Evolutionary conservation across 2,888 invertebrate species (phyloP), one percentile per base, ranked within the genome.

Genomic region (Drosophila putrida): DNA sequence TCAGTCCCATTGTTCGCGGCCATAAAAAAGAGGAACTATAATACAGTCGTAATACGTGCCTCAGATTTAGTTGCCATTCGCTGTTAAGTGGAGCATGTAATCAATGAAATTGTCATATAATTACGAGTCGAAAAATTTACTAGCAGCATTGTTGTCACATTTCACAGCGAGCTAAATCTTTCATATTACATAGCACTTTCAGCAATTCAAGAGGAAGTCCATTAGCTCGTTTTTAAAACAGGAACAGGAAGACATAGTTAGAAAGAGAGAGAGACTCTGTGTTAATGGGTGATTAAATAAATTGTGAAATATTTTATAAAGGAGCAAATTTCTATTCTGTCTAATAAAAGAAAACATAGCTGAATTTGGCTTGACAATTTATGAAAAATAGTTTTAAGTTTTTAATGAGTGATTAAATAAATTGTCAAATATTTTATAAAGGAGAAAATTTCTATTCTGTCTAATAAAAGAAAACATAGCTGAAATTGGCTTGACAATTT

Each of bases 61-160:
- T 67, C 73, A 71, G 69, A 82, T 82, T 83, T 75, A 76, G 74
- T 66, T 75, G 71, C 67, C 66, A 81, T 71, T 46, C 62, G 58
- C 49, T 73, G 68, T 44, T 58, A 68, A 60, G 71, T 75, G 73
- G 54, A 68, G 58, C 78, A 58, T 73, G 67, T 80, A 86, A 78
- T 87, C 81, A 81, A 75, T 83, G 71, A 78, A 87, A 83, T 78
- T 78, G 67, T 83, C 78, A 64, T 68, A 83, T 81, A 82, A 86
- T 86, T 82, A 75, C 68, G 71, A 57, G 49, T 49, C 50, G 35
- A 39, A 68, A 64, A 72, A 39, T 41, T 33, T 25, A 44, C 44
- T 10, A 35, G 44, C 43, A 20, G 41, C 68, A 64, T 64, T 75
- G 67, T 72, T 61, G 64, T 39, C 78, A 59, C 61, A 54, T 60